Conservation (phyloP, 2,113 vertebrate genomes). For the Planiliza haematocheilus region DNA sequence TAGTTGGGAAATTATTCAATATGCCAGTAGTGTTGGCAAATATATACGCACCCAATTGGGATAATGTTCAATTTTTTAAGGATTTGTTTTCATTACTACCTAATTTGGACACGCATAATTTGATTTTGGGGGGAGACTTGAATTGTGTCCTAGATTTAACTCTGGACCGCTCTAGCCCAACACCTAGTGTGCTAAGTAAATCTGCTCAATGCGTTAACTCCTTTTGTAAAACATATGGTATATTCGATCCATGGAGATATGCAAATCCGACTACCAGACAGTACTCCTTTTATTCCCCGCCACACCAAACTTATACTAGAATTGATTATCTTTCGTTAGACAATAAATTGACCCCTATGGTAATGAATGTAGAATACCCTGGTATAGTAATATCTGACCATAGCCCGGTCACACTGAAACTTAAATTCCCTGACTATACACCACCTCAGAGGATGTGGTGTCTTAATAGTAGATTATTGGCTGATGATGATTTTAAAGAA, state of each 20-base stretch:
- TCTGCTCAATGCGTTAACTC: too few species aligned
- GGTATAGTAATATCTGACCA: conserved; percentile 15
- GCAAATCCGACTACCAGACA: not conserved
- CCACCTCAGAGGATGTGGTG: not conserved
- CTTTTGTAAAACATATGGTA: too few species aligned
- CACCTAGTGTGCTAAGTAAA: too few species aligned
- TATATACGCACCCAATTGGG: too few species aligned
- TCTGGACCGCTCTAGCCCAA: not conserved
- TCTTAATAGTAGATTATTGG: not conserved
- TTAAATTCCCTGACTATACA: not conserved
- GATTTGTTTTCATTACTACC: not conserved
- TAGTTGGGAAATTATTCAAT: too few species aligned
- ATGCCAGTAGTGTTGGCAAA: too few species aligned
- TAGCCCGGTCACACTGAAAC: not conserved
- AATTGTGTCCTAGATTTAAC: not conserved
- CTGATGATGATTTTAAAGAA: not conserved
- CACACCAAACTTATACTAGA: not conserved
- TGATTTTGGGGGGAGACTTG: not conserved
- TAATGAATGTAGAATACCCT: not conserved
- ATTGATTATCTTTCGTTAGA: not conserved
- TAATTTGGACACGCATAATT: not conserved
- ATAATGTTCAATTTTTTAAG: not conserved
- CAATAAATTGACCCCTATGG: not conserved
- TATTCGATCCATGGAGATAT: too few species aligned
- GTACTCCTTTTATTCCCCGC: not conserved